Base-by-base conservation (phyloP, 2,888 invertebrate genomes). In the Gymnocheta viridis region DNA sequence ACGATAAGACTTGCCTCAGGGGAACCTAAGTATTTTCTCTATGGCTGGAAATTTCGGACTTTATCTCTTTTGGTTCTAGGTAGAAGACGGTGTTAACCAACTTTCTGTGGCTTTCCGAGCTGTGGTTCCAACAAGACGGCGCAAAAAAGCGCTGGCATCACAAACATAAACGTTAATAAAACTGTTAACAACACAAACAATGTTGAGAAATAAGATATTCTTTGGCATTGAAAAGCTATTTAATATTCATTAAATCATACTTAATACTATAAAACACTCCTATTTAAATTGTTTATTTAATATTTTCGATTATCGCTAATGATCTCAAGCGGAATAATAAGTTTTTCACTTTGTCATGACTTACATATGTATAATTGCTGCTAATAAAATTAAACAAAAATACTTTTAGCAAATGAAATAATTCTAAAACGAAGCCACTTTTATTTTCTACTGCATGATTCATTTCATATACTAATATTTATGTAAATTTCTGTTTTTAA, bases 391-490 rank as follows among this genome's bases (percentile, higher is more conserved):
- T 64, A 47, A 4, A 32, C 32, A 32, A 44, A 5, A n/a, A 64
- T 17, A 32, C 19, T 51, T 19, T 24, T n/a, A 66, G 35, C 35
- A 51, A 80, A 73, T 60, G 51, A 58, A 67, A 80, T 60, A 22
- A 67, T 49, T 49, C 56, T 49, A 51, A 19, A 35, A 24, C 44
- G 47, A n/a, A 24, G 47, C 67, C 32, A 60, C 7, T 60, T 74
- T 74, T 62, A 69, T 62, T 44, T 32, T 27, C 49, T 44, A 29
- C 24, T 24, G 14, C 14, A 51, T 81, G 81, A 81, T 7, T 74
- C 74, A 74, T 32, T 38, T n/a, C 22, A 64, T 10, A 29, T 17
- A 12, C 38, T 2, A 38, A 10, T 14, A 12, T 12, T 2, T 38
- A 10, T 14, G 14, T 38, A 4, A 3, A 4, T 41, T 4, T 41